Base-by-base conservation (phyloP, 2,113 vertebrate species). In the Coreoperca whiteheadi region DNA sequence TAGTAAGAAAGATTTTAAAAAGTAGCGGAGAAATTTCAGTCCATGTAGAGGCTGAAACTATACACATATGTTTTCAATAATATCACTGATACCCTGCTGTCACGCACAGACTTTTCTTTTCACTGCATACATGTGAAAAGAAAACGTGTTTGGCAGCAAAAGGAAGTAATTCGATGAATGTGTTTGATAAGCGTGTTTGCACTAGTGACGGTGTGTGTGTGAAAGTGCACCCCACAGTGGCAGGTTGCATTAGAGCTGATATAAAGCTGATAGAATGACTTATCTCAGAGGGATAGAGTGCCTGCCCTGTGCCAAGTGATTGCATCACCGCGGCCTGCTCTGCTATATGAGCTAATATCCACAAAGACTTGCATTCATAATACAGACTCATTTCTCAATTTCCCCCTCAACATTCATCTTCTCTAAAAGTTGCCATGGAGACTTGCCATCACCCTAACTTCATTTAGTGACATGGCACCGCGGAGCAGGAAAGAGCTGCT, bases 211-310 rank as follows among this genome's bases (percentile, higher is more conserved):
- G n/a, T 46, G 56, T 20, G 61, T 64, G 69, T 71, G 59, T 79
- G 77, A 48, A 77, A 70, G 71, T 70, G 65, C 32, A 46, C 16
- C 43, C n/a, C 11, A 37, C 46, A 12, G 53, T 81, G 75, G 85
- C 81, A 87, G 70, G 73, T 68, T 89, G 88, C 85, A 85, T 84
- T 85, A 87, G 84, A 70, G 68, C 81, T 81, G 75, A 90, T 54
- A 80, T 85, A 87, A 83, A 70, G 68, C 81, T 81, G 75, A 90
- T 54, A 80, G 75, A 88, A 66, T 34, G 51, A 79, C 74, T 73
- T 48, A 57, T 87, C 65, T 63, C 48, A 18, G 65, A 69, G 37
- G 50, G 53, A 79, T 16, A 59, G 59, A 77, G 82, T 46, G 32
- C 15, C n/a, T 54, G 69, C 15, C 51, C 30, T 32, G 65, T 87